Percentiles rank a stretch among this genome's conserved stretches.
Conservation (phyloP, 2,113 vertebrate genomes). For the Poeciliopsis turrubarensis region DNA sequence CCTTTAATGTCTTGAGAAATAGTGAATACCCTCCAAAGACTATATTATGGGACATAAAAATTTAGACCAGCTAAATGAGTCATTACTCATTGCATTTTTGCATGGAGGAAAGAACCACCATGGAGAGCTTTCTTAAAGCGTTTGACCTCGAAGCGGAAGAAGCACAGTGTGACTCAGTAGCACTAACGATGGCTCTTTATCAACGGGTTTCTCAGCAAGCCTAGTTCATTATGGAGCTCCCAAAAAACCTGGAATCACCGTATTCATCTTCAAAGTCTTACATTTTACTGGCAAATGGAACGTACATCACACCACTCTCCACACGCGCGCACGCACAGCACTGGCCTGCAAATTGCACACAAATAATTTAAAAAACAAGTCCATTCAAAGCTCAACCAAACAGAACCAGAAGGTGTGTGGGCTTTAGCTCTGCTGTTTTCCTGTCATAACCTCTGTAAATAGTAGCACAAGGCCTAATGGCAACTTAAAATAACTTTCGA, state of each 20-base stretch:
- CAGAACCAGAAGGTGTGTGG: too few relatives aligned
- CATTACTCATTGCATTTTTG: not conserved
- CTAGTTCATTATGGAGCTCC: not conserved
- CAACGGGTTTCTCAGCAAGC: not conserved
- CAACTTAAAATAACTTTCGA: too few relatives aligned
- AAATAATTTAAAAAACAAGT: not conserved
- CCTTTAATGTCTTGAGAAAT: not conserved
- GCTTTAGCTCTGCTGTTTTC: too few relatives aligned
- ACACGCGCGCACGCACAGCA: not conserved
- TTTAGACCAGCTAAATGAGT: slow-evolving; percentile 3
- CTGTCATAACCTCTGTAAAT: too few relatives aligned
- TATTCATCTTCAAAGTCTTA: not conserved
- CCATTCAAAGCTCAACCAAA: too few relatives aligned
- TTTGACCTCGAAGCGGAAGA: slow-evolving; percentile 5
- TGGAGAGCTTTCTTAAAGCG: not conserved
- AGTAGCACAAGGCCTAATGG: too few relatives aligned
- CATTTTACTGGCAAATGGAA: not conserved
- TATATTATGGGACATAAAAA: slow-evolving; percentile 7
- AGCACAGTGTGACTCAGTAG: not conserved
- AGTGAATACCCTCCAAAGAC: not conserved
- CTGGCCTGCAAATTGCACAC: not conserved
- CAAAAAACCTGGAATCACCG: not conserved
- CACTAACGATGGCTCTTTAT: slow-evolving; percentile 21
- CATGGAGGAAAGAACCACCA: not conserved
- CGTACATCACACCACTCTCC: not conserved